Percentiles rank a stretch among this genome's conserved stretches.
Evolutionary conservation across 2,888 invertebrate genomes (phyloP).

Genomic region (Noctuana brunneofusca): DNA sequence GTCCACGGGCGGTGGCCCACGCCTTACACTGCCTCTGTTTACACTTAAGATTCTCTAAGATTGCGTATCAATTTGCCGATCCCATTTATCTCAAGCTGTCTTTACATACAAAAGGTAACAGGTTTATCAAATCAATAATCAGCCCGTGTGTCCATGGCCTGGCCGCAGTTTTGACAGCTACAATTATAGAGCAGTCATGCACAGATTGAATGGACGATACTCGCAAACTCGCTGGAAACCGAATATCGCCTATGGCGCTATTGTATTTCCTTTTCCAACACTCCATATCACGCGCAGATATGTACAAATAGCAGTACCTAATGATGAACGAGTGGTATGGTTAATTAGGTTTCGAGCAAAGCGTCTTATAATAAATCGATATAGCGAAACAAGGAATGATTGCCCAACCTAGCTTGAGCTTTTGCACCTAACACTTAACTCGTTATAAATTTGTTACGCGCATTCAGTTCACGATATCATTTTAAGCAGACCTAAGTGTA

Average conservation of each 20-base stretch:
- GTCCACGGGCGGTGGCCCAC: no score
- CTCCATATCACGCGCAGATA: slow-evolving; percentile 6
- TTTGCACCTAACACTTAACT: slow-evolving; percentile 16
- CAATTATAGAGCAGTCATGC: slow-evolving; percentile 49
- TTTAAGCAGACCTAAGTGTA: slow-evolving; percentile 4
- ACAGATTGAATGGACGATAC: slow-evolving; percentile 46
- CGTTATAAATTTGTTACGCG: slow-evolving; percentile 16
- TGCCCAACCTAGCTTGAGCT: slow-evolving; percentile 16
- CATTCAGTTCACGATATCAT: slow-evolving; percentile 21
- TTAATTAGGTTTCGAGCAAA: slow-evolving; percentile 17
- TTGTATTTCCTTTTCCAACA: slow-evolving; percentile 5
- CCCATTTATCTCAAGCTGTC: slow-evolving; percentile 13
- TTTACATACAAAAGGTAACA: slow-evolving; percentile 36
- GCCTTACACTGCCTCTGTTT: no score
- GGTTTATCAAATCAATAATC: slow-evolving; percentile 45
- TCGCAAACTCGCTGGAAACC: slow-evolving; percentile 15
- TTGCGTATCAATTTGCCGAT: slow-evolving; percentile 1
- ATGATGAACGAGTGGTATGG: not conserved
- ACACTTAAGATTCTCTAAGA: not conserved
- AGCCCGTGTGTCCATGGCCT: slow-evolving; percentile 50
- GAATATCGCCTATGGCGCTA: slow-evolving; percentile 16
- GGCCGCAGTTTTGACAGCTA: slow-evolving; percentile 55
- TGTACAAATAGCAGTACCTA: slow-evolving; percentile 15
- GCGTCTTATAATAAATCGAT: slow-evolving; percentile 17
- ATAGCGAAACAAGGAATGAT: slow-evolving; percentile 23